Evolutionary conservation across 2,113 vertebrate genomes (phyloP).

Genomic region (Brienomyrus longianalis): DNA sequence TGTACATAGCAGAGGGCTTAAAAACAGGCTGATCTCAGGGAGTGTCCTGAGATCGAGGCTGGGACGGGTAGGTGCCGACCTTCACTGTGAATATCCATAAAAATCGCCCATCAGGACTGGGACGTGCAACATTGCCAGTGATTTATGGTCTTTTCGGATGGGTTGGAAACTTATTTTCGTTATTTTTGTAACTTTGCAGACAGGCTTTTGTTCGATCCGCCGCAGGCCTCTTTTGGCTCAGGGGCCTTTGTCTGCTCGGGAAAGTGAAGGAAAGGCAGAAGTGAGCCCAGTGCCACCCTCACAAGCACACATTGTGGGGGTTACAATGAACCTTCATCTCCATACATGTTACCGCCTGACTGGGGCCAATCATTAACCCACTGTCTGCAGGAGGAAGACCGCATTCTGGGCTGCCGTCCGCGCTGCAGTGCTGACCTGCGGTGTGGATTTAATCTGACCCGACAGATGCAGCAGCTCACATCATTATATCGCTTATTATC

Average conservation of each 20-base stretch:
- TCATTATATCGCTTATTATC: neutral
- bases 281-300: slow-evolving; percentile 48
- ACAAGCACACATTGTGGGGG: slow-evolving; percentile 39
- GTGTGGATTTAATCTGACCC: neutral
- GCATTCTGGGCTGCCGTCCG: neutral
- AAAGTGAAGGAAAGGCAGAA: slow-evolving; percentile 53
- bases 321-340: slow-evolving; percentile 58
- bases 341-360: slow-evolving; percentile 41
- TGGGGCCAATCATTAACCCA: slow-evolving; percentile 6
- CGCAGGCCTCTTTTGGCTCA: slow-evolving; percentile 42
- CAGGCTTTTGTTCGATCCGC: slow-evolving; percentile 44
- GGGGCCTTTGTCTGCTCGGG: slow-evolving; percentile 46
- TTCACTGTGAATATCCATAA: neutral
- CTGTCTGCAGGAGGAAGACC: neutral
- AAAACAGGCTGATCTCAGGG: neutral
- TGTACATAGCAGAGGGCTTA: neutral
- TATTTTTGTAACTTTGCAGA: slow-evolving; percentile 48
- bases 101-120: slow-evolving; percentile 18
- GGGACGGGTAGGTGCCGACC: neutral
- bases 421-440: neutral
- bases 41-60: neutral
- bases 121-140: slow-evolving; percentile 35
- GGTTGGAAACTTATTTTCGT: slow-evolving; percentile 43
- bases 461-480: neutral
- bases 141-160: slow-evolving; percentile 55